Evolutionary conservation across 2,797 vertebrate species (phyloP), one percentile per base, ranked within the genome.

Genomic region (Leptoclinus maculatus): DNA sequence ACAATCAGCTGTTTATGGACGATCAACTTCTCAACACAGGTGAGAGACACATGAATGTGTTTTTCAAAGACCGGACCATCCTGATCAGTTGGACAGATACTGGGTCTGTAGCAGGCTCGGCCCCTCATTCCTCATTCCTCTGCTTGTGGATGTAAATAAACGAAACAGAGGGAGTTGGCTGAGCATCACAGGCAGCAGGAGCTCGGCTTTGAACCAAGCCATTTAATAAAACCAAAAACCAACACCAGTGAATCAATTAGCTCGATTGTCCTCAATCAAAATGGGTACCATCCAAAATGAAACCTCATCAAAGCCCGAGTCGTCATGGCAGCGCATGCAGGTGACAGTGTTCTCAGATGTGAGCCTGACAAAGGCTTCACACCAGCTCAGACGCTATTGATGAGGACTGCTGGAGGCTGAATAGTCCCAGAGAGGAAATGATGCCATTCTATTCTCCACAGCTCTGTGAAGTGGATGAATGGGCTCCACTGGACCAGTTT

Each of bases 301-400:
- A 86, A 78, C 76, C 32, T 7, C 74, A 91, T 91, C 82, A 92
- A 92, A 91, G 85, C 67, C 25, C 1, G 2, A 1, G 88, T 90
- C 64, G 90, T 27, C 92, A 88, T 89, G 88, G 76, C 80, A 89
- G 45, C 87, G 12, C 0, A 5, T 71, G 78, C 91, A 92, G 90
- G 88, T 92, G 89, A 90, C 78, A 68, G 27, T 1, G 47, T 51
- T 83, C 65, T 87, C 64, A 83, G 76, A 92, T 77, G 83, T 39
- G 70, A 76, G 78, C 70, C 62, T 45, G 57, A 93, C 91, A 93
- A 93, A 92, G 45, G 89, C 91, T 90, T 93, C 91, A 89, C 86
- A 90, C 88, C 92, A 87, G 90, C 79, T 43, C 79, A 14, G 76
- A 32, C 0, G 12, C 68, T 56, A 90, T 90, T 92, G 91, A 95